A percentile compares a stretch with the other conserved stretches of the same genome.
These are phyloP conservation scores for Nerophis lumbriciformis DNA, from an alignment of 2,113 vertebrate species.

Conservation along the genomic window DNA sequence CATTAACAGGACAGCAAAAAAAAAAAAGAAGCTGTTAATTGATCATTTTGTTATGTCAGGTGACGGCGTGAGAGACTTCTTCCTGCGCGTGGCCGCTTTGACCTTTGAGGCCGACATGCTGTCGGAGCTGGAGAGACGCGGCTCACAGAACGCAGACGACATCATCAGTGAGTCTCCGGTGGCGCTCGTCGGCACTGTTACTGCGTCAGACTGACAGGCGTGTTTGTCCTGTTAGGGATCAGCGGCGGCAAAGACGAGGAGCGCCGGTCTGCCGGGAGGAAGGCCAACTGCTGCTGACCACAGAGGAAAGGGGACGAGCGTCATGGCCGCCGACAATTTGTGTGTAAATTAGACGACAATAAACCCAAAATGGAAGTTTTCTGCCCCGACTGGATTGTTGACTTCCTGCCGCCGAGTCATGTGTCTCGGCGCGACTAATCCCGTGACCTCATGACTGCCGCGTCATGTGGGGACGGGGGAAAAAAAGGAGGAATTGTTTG, in stretches of 20 bases:
- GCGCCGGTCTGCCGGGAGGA: slow-evolving; percentile 69
- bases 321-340: not conserved
- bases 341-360: not conserved
- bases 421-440: slow-evolving; percentile 1
- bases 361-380: not conserved
- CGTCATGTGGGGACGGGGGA: not conserved
- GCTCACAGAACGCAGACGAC: slow-evolving; percentile 73
- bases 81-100: slow-evolving; percentile 87
- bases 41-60: slow-evolving; percentile 60
- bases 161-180: slow-evolving; percentile 83
- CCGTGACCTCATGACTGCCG: not conserved
- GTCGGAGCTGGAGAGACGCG: slow-evolving; percentile 83
- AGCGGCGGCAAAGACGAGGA: slow-evolving; percentile 69
- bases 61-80: slow-evolving; percentile 86
- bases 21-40: too few species aligned
- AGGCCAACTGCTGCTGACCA: slow-evolving; percentile 80
- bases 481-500: not conserved
- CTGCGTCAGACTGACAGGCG: not conserved
- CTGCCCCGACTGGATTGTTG: not conserved
- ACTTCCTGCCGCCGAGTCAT: not conserved
- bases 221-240: slow-evolving; percentile 69
- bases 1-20: not conserved
- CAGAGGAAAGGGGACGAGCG: slow-evolving; percentile 48
- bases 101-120: slow-evolving; percentile 88
- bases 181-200: not conserved